Evolutionary conservation across 30 jellyfish, hydroid and myxozoan genomes (phyloP).

Genomic region (Morbakka virulenta): DNA sequence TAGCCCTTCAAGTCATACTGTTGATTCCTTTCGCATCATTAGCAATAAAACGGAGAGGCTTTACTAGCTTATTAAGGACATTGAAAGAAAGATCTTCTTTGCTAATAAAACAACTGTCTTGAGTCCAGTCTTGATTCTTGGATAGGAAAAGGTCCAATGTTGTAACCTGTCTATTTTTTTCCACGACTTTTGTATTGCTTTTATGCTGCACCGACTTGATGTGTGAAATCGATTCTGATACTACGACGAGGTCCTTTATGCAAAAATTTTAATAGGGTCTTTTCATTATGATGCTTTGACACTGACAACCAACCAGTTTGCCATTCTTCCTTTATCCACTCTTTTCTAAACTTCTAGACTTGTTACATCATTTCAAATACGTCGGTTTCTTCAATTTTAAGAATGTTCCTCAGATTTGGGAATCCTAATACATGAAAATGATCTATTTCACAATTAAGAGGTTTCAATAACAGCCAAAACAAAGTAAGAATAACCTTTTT

Average conservation of each 20-base stretch:
- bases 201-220: background rate
- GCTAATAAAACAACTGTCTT: slow-evolving; percentile 28
- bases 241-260: slow-evolving; percentile 5
- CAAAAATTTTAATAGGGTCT: slow-evolving; percentile 11
- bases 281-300: background rate
- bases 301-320: slow-evolving; percentile 4
- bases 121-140: slow-evolving; percentile 16
- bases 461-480: too few species aligned
- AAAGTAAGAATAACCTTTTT: too few species aligned
- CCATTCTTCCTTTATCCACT: slow-evolving; percentile 29
- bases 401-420: too few species aligned
- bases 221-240: slow-evolving; percentile 12
- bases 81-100: background rate
- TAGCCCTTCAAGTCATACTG: slow-evolving; percentile 5
- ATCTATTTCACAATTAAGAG: too few species aligned
- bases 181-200: background rate
- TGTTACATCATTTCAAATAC: too few species aligned
- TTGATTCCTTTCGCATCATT: slow-evolving; percentile 10
- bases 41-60: slow-evolving; percentile 11
- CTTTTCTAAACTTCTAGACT: slow-evolving; percentile 16
- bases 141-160: background rate
- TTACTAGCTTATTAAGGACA: background rate
- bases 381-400: too few species aligned
- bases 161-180: background rate
- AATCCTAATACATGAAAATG: too few species aligned